Evolutionary conservation across 2,888 invertebrate genomes (phyloP).

Genomic region (Phlogophora meticulosa): DNA sequence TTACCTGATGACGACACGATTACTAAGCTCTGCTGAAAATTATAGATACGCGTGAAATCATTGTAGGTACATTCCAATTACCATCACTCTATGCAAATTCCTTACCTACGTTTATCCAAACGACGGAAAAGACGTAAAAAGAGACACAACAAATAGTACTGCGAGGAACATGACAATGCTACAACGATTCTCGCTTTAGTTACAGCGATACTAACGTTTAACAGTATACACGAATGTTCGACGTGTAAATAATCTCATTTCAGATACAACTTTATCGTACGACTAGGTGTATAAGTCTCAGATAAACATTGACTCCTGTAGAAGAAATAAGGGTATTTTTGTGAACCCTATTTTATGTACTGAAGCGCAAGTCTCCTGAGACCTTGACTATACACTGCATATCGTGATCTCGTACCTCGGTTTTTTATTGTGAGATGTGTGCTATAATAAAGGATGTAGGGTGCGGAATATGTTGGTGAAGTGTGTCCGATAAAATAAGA

Average conservation of each 20-base stretch:
- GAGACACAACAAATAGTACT: constrained; percentile 28
- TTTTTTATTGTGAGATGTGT: too few species aligned
- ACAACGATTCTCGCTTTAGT: constrained; percentile 25
- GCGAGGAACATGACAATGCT: constrained; percentile 33
- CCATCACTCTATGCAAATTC: constrained; percentile 28
- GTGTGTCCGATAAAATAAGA: too few species aligned
- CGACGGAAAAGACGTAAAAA: constrained; percentile 17
- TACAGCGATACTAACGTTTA: constrained; percentile 18
- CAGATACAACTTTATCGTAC: constrained; percentile 38
- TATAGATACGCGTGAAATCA: constrained; percentile 29
- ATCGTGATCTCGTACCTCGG: constrained; percentile 5
- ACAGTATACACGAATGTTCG: constrained; percentile 18
- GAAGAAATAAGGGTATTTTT: constrained; percentile 35
- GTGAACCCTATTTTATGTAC: constrained; percentile 28
- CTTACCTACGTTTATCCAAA: constrained; percentile 24
- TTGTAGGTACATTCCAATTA: constrained; percentile 31
- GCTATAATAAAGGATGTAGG: too few species aligned
- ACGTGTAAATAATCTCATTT: constrained; percentile 32
- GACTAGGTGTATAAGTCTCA: constrained; percentile 27
- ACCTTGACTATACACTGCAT: constrained; percentile 1
- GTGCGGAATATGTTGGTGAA: too few species aligned
- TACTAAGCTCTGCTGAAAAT: constrained; percentile 37
- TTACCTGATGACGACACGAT: constrained; percentile 37
- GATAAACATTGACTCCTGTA: constrained; percentile 32
- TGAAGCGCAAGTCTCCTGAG: constrained; percentile 12